Evolutionary conservation across 2,888 invertebrate species (phyloP).

Genomic region (Caenorhabditis virilis): DNA sequence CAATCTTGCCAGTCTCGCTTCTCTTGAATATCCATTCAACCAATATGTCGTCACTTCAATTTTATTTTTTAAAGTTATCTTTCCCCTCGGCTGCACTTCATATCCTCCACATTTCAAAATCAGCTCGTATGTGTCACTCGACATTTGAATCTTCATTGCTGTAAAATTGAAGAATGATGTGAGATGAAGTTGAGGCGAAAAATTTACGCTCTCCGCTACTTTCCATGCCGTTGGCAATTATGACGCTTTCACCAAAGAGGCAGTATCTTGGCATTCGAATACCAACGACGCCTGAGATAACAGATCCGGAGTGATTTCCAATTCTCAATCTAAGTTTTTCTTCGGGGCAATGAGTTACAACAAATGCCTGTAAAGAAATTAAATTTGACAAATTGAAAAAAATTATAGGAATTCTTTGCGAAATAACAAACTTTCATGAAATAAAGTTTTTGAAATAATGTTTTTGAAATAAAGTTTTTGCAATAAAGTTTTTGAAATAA

Average conservation of each 20-base stretch:
- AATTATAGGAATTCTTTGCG: neutral
- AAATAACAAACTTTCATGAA: too few species aligned
- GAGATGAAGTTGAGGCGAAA: neutral
- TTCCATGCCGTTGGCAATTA: constrained; percentile 47
- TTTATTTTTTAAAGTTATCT: constrained; percentile 37
- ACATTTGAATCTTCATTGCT: constrained; percentile 51
- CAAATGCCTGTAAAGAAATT: constrained; percentile 26
- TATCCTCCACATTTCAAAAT: constrained; percentile 43
- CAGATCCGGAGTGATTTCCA: constrained; percentile 46
- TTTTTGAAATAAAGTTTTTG: too few species aligned
- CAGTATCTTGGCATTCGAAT: constrained; percentile 45
- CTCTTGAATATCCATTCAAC: constrained; percentile 31
- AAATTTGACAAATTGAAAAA: neutral
- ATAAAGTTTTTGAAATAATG: too few species aligned
- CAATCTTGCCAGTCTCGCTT: constrained; percentile 21
- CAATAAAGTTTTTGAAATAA: constrained; percentile 1
- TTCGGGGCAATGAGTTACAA: constrained; percentile 40
- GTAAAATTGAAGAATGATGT: constrained; percentile 3
- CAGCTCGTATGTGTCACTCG: constrained; percentile 34
- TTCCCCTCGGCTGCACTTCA: constrained; percentile 35
- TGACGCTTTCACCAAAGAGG: constrained; percentile 47
- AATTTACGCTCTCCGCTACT: constrained; percentile 46
- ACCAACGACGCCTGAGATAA: constrained; percentile 45
- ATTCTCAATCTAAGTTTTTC: constrained; percentile 43
- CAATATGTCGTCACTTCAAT: constrained; percentile 33